Evolutionary conservation across 2,113 vertebrate species (phyloP), one percentile per base, ranked within the genome.

Genomic region (Balaeniceps rex): DNA sequence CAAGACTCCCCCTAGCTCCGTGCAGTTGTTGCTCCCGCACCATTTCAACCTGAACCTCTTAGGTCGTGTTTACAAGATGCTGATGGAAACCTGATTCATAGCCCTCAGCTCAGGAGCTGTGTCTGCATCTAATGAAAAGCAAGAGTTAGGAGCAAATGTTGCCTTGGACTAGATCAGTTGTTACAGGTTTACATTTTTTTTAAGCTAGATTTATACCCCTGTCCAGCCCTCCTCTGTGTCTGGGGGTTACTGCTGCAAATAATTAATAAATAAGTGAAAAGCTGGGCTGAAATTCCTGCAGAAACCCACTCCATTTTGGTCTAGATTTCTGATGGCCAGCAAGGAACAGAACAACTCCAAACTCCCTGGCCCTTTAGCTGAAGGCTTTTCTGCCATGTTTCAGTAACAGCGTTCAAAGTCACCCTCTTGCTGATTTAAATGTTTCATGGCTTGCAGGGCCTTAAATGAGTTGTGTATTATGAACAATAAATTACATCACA

Each of bases 401-500:
- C 79, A 55, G 42, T 46, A 78, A 66, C 7, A 71, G 12, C 5
- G 2, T 64, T 95, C 88, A 90, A 68, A 96, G 79, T 93, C 85
- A 95, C 68, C 33, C 79, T 96, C 49, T 89, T 46, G 34, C 94
- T 85, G 65, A 90, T 94, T 89, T 95, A 87, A 95, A 87, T 65
- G 82, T 77, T 93, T 94, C 65, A 89, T 52, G 85, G 88, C 70
- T 96, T 94, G 86, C 78, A 84, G 58, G 46, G 52, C 87, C 77
- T 85, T 91, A 85, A 94, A 94, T 92, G 70, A 92, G 61, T 94
- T 91, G 83, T 85, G 87, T 74, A 29, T 85, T 93, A 57, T 24
- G 70, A 94, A 89, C 94, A 94, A 55, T 95, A 96, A 94, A 96
- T 94, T 93, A 87, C 63, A 91, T 84, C 87, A n/a, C 77, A 72